Evolutionary conservation across 2,797 vertebrate species (phyloP).

Genomic region (Chelmon rostratus): DNA sequence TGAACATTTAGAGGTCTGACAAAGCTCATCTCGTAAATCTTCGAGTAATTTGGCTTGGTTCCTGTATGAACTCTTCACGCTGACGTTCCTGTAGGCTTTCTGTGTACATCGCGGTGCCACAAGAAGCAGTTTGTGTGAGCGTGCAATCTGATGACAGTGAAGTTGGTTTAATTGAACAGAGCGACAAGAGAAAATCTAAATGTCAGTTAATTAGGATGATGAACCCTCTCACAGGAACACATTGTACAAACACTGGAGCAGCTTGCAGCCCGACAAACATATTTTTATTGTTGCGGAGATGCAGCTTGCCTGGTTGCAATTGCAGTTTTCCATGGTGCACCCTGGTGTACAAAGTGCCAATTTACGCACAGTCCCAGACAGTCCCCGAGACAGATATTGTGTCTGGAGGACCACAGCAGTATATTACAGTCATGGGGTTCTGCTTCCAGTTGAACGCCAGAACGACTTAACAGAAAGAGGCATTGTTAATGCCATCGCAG

Average conservation of each 20-base stretch:
- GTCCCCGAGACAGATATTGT: conserved; percentile 43
- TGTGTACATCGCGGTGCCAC: conserved; percentile 4
- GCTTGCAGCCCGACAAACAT: conserved; percentile 37
- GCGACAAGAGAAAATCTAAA: conserved; percentile 42
- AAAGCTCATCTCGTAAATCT: conserved; percentile 5
- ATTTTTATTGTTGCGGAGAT: conserved; percentile 37
- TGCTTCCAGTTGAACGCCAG: conserved; percentile 23
- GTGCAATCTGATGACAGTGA: conserved; percentile 34
- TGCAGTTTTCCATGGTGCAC: conserved; percentile 50
- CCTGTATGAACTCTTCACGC: neutral
- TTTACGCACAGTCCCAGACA: conserved; percentile 42
- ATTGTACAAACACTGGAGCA: conserved; percentile 30
- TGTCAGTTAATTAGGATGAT: conserved; percentile 55
- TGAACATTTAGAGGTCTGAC: conserved; percentile 21
- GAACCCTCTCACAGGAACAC: conserved; percentile 22
- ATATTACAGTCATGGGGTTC: conserved; percentile 47
- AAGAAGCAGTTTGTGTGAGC: conserved; percentile 24
- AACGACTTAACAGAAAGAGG: neutral
- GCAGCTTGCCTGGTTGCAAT: conserved; percentile 27
- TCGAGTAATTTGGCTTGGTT: neutral
- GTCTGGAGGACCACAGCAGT: conserved; percentile 36
- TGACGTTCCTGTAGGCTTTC: conserved; percentile 3
- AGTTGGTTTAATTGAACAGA: conserved; percentile 24
- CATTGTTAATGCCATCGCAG: conserved; percentile 2
- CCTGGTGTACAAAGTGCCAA: conserved; percentile 66